A percentile compares a stretch with the other conserved stretches of the same genome.
These are phyloP conservation scores for Microcebus lehilahytsara DNA, from an alignment of 2,113 vertebrate genomes.

Conservation along the genomic window DNA sequence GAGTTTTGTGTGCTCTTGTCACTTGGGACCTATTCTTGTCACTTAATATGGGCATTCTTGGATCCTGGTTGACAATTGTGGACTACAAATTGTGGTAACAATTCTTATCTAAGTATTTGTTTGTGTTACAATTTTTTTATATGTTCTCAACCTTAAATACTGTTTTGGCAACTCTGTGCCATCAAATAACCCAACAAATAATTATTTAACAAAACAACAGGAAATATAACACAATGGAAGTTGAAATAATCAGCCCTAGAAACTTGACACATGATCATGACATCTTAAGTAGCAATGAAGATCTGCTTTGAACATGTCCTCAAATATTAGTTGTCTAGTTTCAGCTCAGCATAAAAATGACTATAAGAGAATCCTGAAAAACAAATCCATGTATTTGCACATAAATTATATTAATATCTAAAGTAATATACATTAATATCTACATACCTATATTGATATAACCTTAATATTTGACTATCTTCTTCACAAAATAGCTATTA, in stretches of 20 bases:
- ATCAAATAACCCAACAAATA: not conserved
- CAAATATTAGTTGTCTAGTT: not conserved
- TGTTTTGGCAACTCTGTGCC: not conserved
- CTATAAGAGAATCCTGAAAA: not conserved
- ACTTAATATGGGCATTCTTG: not conserved
- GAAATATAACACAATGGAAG: not conserved
- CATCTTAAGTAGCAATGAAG: not conserved
- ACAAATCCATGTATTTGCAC: not conserved
- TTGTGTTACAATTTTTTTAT: not conserved
- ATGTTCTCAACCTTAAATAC: not conserved
- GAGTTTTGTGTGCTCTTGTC: not conserved
- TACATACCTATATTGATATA: not conserved
- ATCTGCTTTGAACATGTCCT: not conserved
- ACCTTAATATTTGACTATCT: not conserved
- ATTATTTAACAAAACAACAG: not conserved
- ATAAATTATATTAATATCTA: not conserved
- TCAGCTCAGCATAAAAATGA: not conserved
- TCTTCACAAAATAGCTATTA: not conserved
- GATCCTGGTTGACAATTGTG: not conserved
- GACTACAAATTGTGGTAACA: not conserved
- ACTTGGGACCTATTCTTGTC: not conserved
- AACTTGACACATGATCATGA: not conserved
- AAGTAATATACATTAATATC: not conserved
- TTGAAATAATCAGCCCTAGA: not conserved
- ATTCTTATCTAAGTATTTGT: not conserved